A percentile compares a stretch with the other conserved stretches of the same genome.
Evolutionary conservation across 1,140 invertebrate genomes (phyloP).

Genomic region (Anoplolepis gracilipes): DNA sequence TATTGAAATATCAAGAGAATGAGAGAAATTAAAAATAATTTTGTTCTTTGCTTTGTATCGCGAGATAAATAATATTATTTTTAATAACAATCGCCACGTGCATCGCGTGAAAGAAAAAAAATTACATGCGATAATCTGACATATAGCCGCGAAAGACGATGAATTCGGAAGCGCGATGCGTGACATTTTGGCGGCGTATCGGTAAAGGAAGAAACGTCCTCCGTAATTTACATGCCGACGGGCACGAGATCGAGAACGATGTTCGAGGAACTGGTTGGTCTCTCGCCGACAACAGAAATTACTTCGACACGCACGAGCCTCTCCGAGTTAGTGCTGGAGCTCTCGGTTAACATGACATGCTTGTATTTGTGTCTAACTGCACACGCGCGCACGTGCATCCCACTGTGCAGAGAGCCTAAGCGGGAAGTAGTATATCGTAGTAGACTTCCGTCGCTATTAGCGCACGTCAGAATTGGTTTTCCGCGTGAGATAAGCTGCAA

Average conservation of each 20-base stretch:
- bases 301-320: conserved; percentile 34
- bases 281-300: conserved; percentile 60
- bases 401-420: conserved; percentile 50
- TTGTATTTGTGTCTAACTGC: conserved; percentile 34
- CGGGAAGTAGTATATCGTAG: conserved; percentile 76
- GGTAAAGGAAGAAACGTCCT: conserved; percentile 24
- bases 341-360: conserved; percentile 23
- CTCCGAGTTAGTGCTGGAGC: conserved; percentile 28
- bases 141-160: background rate
- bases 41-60: background rate
- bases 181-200: background rate
- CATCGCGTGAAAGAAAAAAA: background rate
- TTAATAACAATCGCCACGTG: background rate
- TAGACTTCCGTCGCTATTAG: conserved; percentile 77
- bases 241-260: conserved; percentile 22
- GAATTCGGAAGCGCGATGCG: conserved; percentile 15
- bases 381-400: conserved; percentile 72
- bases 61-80: conserved; percentile 12
- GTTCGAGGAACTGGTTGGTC: conserved; percentile 48
- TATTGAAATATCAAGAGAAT: background rate
- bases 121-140: background rate
- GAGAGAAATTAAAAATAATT: background rate
- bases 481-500: conserved; percentile 74
- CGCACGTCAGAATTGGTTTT: conserved; percentile 75
- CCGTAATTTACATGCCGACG: conserved; percentile 38